Evolutionary conservation across 2,888 invertebrate species (phyloP).

Genomic region (Lutraria lutraria): DNA sequence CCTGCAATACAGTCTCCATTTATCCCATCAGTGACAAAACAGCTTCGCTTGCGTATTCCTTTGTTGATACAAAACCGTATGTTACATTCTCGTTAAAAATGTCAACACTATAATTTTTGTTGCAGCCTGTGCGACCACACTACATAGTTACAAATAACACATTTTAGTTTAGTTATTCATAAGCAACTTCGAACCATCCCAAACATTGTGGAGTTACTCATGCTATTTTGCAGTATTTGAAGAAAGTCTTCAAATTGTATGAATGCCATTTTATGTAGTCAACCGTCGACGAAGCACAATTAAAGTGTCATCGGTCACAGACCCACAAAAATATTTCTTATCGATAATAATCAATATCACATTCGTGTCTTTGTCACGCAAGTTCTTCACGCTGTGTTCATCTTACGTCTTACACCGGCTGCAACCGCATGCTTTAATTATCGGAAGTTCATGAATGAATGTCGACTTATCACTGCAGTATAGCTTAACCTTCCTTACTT

Average conservation of each 20-base stretch:
- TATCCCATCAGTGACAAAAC: background rate
- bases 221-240: background rate
- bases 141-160: background rate
- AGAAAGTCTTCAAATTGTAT: background rate
- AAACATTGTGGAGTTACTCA: background rate
- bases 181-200: background rate
- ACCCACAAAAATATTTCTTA: conserved; percentile 5
- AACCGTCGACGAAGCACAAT: conserved; percentile 20
- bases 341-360: conserved; percentile 19
- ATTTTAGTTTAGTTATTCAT: background rate
- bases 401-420: conserved; percentile 84
- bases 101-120: background rate
- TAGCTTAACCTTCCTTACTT: conserved; percentile 97
- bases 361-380: conserved; percentile 16
- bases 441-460: conserved; percentile 97
- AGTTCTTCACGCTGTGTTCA: background rate
- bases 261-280: conserved; percentile 27
- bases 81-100: conserved; percentile 5
- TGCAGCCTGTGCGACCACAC: background rate
- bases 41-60: background rate
- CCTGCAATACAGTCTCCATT: background rate
- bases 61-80: background rate
- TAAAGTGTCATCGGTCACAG: background rate
- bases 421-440: conserved; percentile 98
- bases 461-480: conserved; percentile 95